Conservation (phyloP, 2,888 invertebrate species). For the Sphaeridia pumilis region DNA sequence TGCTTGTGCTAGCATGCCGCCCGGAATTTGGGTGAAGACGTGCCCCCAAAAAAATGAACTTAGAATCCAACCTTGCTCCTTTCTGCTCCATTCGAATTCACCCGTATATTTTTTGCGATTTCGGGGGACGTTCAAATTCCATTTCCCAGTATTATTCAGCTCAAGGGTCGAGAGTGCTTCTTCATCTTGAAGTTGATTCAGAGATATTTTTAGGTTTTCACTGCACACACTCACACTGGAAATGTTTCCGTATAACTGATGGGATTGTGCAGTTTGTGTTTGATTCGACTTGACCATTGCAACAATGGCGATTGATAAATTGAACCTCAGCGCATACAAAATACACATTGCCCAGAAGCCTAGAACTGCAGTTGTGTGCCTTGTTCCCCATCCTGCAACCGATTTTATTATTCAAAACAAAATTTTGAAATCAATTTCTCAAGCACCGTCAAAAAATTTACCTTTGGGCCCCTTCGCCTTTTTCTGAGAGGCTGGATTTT, state of each 20-base stretch:
- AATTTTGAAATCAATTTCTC: not conserved
- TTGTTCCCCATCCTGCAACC: conserved; percentile 24
- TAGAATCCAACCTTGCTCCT: conserved; percentile 16
- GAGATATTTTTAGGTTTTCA: not conserved
- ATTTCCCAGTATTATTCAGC: not conserved
- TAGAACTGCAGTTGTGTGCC: conserved; percentile 28
- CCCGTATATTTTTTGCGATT: not conserved
- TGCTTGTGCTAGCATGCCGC: conserved; percentile 59
- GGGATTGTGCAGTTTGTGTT: not conserved
- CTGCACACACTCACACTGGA: not conserved
- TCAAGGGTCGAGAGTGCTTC: not conserved
- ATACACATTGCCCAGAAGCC: conserved; percentile 30
- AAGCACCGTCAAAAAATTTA: not conserved
- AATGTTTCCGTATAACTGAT: not conserved
- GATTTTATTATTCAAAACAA: not conserved
- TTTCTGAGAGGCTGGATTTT: not conserved
- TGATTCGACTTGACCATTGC: conserved; percentile 29
- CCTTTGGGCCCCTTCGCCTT: not conserved
- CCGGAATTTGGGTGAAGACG: conserved; percentile 37
- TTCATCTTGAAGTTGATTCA: not conserved
- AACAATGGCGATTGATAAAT: conserved; percentile 30
- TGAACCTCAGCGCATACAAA: conserved; percentile 29
- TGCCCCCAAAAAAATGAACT: conserved; percentile 57
- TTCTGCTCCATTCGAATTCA: conserved; percentile 17
- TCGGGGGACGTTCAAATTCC: not conserved